Evolutionary conservation across 2,113 vertebrate species (phyloP).

Genomic region (Triplophysa rosa): DNA sequence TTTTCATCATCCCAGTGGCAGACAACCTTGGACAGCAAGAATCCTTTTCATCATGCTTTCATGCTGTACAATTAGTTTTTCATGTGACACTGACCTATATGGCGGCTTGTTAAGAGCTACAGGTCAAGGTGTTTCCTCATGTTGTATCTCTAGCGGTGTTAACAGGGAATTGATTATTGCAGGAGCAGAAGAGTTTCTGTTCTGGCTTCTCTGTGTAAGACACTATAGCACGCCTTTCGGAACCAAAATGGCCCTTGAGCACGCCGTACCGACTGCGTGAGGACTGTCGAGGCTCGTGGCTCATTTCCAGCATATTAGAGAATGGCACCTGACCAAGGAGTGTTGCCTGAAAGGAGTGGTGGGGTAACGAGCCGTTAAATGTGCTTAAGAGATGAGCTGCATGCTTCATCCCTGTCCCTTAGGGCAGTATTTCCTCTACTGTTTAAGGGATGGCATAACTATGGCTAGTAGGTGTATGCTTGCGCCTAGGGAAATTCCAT

Average conservation of each 20-base stretch:
- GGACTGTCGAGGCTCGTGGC: slow-evolving; percentile 59
- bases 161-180: slow-evolving; percentile 30
- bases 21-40: slow-evolving; percentile 4
- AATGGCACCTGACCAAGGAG: slow-evolving; percentile 70
- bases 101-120: slow-evolving; percentile 9
- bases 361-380: slow-evolving; percentile 70
- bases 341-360: slow-evolving; percentile 54
- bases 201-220: slow-evolving; percentile 16
- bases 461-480: slow-evolving; percentile 41
- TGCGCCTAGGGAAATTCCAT: slow-evolving; percentile 27
- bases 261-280: slow-evolving; percentile 49
- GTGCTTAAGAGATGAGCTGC: slow-evolving; percentile 68
- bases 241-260: slow-evolving; percentile 44
- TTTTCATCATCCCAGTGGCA: background rate
- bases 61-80: slow-evolving; percentile 37
- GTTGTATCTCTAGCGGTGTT: background rate
- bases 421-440: slow-evolving; percentile 40
- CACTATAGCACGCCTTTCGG: background rate
- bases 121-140: slow-evolving; percentile 9
- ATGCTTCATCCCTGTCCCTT: slow-evolving; percentile 52
- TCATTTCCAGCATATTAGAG: slow-evolving; percentile 71
- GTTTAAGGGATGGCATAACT: slow-evolving; percentile 41
- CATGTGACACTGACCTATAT: slow-evolving; percentile 24
- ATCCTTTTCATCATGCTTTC: background rate
- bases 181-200: slow-evolving; percentile 40